A percentile compares a stretch with the other conserved stretches of the same genome.
Evolutionary conservation across 1,140 invertebrate genomes (phyloP).

Genomic region (Drosophila rhopaloa): DNA sequence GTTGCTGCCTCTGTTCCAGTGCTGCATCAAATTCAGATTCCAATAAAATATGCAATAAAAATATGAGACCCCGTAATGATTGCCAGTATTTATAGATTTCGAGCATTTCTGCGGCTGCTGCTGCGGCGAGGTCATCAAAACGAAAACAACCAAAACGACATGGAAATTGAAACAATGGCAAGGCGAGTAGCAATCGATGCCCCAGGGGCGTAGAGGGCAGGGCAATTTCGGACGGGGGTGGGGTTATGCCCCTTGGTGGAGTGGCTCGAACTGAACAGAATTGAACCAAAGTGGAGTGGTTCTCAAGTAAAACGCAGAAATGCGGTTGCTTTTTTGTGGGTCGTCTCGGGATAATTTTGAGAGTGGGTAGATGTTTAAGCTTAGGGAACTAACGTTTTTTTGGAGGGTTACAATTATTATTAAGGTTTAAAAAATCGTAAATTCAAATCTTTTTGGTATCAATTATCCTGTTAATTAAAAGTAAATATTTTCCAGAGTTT

Average conservation of each 20-base stretch:
- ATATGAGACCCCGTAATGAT: conserved; percentile 66
- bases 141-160: conserved; percentile 67
- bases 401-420: too few relatives aligned
- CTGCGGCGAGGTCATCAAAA: conserved; percentile 70
- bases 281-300: conserved; percentile 39
- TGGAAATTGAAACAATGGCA: conserved; percentile 78
- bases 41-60: conserved; percentile 79
- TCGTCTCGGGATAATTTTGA: conserved; percentile 2
- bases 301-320: conserved; percentile 70
- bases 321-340: conserved; percentile 70
- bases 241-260: conserved; percentile 1
- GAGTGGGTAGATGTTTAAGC: background rate
- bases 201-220: conserved; percentile 9
- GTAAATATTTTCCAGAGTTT: too few relatives aligned
- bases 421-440: too few relatives aligned
- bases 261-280: conserved; percentile 24
- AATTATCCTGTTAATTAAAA: too few relatives aligned
- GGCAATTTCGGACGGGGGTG: conserved; percentile 6
- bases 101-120: conserved; percentile 31
- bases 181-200: conserved; percentile 47
- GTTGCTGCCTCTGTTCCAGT: conserved; percentile 7
- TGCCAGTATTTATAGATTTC: conserved; percentile 71
- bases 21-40: conserved; percentile 32
- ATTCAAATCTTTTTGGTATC: too few relatives aligned
- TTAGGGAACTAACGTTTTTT: background rate